Evolutionary conservation across 2,113 vertebrate genomes (phyloP).

Genomic region (Tringa solitaria): DNA sequence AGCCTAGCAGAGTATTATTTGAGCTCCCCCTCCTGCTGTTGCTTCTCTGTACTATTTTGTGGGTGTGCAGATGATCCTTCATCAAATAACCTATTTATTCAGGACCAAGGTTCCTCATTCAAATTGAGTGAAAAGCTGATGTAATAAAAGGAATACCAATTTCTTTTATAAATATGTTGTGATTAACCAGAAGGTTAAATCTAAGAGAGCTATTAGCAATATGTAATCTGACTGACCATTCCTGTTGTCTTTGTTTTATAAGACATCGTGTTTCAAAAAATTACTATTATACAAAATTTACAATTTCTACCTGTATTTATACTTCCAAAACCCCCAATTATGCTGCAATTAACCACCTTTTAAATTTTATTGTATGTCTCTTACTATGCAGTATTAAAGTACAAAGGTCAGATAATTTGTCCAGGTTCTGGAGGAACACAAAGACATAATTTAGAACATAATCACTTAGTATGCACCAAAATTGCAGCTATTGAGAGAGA

Average conservation of each 20-base stretch:
- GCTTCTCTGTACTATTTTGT: background rate
- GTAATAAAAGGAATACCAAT: background rate
- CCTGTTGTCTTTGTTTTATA: background rate
- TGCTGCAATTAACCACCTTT: background rate
- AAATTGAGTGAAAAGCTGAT: background rate
- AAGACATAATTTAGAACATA: background rate
- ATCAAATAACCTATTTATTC: background rate
- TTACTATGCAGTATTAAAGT: background rate
- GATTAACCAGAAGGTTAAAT: background rate
- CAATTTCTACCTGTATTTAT: background rate
- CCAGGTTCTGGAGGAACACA: background rate
- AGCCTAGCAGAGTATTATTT: background rate
- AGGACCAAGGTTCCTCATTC: background rate
- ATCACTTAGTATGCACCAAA: background rate
- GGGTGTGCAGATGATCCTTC: background rate
- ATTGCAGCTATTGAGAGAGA: background rate
- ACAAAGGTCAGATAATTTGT: background rate
- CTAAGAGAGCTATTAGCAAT: background rate
- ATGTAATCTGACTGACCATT: background rate
- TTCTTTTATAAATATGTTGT: background rate
- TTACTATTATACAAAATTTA: background rate
- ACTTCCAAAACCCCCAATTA: background rate
- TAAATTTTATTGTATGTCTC: background rate
- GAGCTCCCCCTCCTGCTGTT: background rate
- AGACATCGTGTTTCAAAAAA: background rate